These are phyloP conservation scores for Idaea aversata DNA, from an alignment of 2,888 invertebrate species.

Conservation along the genomic window DNA sequence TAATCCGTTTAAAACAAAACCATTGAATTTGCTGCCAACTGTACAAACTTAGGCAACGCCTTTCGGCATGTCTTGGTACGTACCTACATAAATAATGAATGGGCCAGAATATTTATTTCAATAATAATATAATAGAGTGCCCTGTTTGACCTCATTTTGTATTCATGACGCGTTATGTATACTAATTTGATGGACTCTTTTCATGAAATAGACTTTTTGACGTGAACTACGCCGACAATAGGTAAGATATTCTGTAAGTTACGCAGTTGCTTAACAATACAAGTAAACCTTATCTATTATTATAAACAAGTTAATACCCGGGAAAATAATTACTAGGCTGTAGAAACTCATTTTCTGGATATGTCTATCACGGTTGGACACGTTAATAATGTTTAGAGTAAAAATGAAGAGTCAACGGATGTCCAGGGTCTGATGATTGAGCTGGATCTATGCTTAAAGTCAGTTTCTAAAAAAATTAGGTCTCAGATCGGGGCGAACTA, in stretches of 20 bases:
- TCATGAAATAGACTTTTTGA: constrained; percentile 70
- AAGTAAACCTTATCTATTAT: not conserved
- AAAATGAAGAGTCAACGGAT: too few species aligned
- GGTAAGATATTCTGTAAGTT: constrained; percentile 33
- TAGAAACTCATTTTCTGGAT: too few species aligned
- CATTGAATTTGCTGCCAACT: constrained; percentile 62
- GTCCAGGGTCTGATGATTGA: too few species aligned
- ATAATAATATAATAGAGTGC: constrained; percentile 65
- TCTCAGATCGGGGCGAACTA: too few species aligned
- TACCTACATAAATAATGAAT: constrained; percentile 67
- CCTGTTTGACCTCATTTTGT: constrained; percentile 77
- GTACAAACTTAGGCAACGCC: constrained; percentile 70
- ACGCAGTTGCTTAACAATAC: not conserved
- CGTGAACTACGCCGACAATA: constrained; percentile 54
- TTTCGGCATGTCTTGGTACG: constrained; percentile 62
- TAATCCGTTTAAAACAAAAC: constrained; percentile 51
- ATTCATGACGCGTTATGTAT: constrained; percentile 72
- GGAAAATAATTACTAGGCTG: too few species aligned
- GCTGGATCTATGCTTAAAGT: too few species aligned
- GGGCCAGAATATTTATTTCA: constrained; percentile 77
- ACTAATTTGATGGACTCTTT: constrained; percentile 77
- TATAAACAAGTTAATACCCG: not conserved
- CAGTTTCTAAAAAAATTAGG: too few species aligned
- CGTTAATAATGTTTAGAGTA: too few species aligned
- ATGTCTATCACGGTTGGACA: too few species aligned